Evolutionary conservation across 2,113 vertebrate genomes (phyloP).

Genomic region (Alces alces): DNA sequence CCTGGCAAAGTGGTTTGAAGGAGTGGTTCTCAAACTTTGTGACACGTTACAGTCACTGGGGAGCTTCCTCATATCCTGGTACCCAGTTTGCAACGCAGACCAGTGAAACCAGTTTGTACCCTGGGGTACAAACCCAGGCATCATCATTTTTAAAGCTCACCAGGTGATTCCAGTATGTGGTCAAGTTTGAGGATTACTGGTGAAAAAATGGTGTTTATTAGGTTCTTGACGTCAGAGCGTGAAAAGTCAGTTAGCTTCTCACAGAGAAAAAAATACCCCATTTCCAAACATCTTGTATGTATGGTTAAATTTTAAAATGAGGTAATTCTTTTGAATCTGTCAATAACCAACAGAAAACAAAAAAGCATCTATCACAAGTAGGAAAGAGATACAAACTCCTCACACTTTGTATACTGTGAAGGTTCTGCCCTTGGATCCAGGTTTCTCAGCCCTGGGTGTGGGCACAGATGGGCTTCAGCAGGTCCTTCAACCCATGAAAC

Average conservation of each 20-base stretch:
- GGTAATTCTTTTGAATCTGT: background rate
- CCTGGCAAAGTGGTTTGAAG: background rate
- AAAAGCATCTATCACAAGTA: background rate
- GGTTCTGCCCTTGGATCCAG: background rate
- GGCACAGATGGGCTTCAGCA: background rate
- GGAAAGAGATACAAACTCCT: background rate
- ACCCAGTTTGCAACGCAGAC: background rate
- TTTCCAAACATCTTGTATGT: background rate
- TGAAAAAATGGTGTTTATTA: background rate
- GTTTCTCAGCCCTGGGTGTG: background rate
- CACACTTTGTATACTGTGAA: background rate
- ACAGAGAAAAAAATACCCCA: background rate
- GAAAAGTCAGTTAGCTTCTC: background rate
- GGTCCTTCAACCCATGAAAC: background rate
- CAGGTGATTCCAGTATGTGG: background rate
- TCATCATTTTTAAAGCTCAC: background rate
- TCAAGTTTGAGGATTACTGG: background rate
- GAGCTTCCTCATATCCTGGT: background rate
- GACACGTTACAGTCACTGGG: background rate
- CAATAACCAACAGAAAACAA: background rate
- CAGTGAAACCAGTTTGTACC: background rate
- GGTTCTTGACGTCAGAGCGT: background rate
- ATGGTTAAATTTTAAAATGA: slow-evolving; percentile 8
- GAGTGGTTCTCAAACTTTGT: background rate
- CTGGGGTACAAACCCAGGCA: background rate